Evolutionary conservation across 2,888 invertebrate species (phyloP).

Genomic region (Zele albiditarsus): DNA sequence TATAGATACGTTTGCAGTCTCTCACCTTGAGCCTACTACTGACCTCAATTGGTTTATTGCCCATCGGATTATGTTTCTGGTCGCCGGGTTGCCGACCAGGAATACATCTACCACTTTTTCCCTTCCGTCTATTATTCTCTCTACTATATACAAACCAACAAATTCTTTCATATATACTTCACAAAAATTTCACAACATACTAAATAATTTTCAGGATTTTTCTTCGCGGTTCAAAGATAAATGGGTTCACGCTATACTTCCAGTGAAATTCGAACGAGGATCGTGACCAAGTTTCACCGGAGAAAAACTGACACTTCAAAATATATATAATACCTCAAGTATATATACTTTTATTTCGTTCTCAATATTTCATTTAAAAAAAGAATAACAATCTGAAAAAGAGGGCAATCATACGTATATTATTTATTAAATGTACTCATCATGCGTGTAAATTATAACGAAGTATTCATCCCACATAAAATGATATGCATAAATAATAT

Average conservation of each 20-base stretch:
- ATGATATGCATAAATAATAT: too few species aligned
- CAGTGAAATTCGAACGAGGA: background rate
- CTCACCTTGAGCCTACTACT: constrained; percentile 22
- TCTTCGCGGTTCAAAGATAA: constrained; percentile 49
- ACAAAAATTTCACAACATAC: constrained; percentile 35
- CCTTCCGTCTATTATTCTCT: constrained; percentile 3
- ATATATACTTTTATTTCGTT: background rate
- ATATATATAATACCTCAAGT: too few species aligned
- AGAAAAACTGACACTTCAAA: background rate
- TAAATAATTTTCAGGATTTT: constrained; percentile 42
- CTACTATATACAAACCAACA: background rate
- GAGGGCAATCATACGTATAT: too few species aligned
- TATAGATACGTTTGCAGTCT: too few species aligned
- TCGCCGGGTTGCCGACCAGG: constrained; percentile 54
- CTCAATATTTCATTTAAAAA: background rate
- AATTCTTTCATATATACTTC: constrained; percentile 39
- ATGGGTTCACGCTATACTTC: constrained; percentile 54
- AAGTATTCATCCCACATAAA: too few species aligned
- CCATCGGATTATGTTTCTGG: constrained; percentile 56
- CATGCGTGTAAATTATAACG: too few species aligned
- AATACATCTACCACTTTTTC: constrained; percentile 45
- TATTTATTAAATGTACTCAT: too few species aligned
- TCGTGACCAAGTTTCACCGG: background rate
- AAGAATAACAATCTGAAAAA: too few species aligned
- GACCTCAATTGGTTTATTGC: constrained; percentile 66